These are phyloP conservation scores for Palythoa heliodiscus DNA, from an alignment of 92 coral and sea anemone genomes.

Conservation along the genomic window DNA sequence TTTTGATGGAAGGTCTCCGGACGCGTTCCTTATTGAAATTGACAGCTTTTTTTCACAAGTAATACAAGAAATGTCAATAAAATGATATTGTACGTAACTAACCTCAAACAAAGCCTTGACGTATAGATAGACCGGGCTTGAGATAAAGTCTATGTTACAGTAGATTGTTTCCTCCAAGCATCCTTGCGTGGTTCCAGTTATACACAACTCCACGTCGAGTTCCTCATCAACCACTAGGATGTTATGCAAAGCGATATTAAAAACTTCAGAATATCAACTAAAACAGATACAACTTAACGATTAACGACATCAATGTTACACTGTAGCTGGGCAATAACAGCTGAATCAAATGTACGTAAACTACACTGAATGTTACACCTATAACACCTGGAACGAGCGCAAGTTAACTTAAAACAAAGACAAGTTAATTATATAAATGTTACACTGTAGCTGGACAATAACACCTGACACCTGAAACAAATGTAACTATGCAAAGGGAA, in stretches of 20 bases:
- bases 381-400: not conserved
- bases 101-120: slow-evolving; percentile 86
- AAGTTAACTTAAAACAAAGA: too few relatives aligned
- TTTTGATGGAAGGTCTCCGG: too few relatives aligned
- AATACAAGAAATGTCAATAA: too few relatives aligned
- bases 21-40: too few relatives aligned
- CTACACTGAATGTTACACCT: not conserved
- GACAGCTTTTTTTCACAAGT: too few relatives aligned
- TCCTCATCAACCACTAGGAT: slow-evolving; percentile 72
- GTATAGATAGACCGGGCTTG: slow-evolving; percentile 84
- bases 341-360: too few relatives aligned
- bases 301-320: too few relatives aligned
- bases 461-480: not conserved
- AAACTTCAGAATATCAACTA: not conserved
- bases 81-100: not conserved
- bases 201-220: slow-evolving; percentile 55
- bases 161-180: slow-evolving; percentile 67
- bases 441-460: too few relatives aligned
- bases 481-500: too few relatives aligned
- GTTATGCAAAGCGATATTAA: not conserved
- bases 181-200: slow-evolving; percentile 64
- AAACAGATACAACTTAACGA: too few relatives aligned
- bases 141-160: slow-evolving; percentile 76
- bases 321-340: too few relatives aligned
- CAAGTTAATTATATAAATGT: too few relatives aligned